phyloP scores from a whole-genome alignment of 1,140 invertebrate genomes.

The Battus philenor region DNA sequence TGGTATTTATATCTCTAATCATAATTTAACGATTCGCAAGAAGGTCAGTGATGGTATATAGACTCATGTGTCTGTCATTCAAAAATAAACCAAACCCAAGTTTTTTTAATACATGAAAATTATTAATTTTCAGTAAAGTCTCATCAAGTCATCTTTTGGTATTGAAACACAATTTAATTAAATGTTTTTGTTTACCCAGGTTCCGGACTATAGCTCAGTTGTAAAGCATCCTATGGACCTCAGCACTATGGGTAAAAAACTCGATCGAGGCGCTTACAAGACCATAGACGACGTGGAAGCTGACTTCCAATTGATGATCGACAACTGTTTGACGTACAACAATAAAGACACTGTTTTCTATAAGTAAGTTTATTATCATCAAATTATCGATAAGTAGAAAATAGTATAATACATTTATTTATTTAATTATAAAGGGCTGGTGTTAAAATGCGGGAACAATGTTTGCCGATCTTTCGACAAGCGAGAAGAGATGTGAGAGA shows the following conservation, averaged over 20 bases:
- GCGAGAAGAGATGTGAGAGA: conserved; percentile 84
- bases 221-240: conserved; percentile 98
- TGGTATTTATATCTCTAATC: no score
- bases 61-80: no score
- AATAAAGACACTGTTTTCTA: conserved; percentile 93
- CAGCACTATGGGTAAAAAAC: conserved; percentile 91
- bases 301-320: conserved; percentile 96
- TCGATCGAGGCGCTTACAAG: conserved; percentile 86
- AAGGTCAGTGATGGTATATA: no score
- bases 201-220: conserved; percentile 94
- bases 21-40: no score
- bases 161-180: no score
- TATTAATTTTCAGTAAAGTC: no score
- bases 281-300: conserved; percentile 87
- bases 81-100: no score
- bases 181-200: conserved; percentile 69
- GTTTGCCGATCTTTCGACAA: conserved; percentile 84
- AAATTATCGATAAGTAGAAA: no score
- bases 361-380: conserved; percentile 70
- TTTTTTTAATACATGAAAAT: no score
- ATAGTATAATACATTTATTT: no score
- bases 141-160: no score
- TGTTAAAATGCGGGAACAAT: conserved; percentile 91
- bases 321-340: conserved; percentile 96
- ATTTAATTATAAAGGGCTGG: conserved; percentile 83